Percentiles rank a stretch among this genome's conserved stretches.
These are phyloP conservation scores for Coboldia fuscipes DNA, from an alignment of 1,140 invertebrate genomes.

Conservation along the genomic window DNA sequence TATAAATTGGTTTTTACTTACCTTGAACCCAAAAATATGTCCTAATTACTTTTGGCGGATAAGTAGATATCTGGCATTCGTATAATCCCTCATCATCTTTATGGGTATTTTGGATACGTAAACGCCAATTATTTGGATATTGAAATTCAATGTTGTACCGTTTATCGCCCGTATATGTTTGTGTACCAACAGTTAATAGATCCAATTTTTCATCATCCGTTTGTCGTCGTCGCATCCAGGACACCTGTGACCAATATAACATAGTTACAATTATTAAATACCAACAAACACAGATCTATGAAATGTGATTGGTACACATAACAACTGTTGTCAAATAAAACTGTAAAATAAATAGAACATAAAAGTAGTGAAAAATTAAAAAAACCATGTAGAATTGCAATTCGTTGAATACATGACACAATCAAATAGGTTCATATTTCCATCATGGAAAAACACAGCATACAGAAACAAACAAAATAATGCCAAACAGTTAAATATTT, in stretches of 20 bases:
- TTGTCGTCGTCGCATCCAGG: conserved; percentile 31
- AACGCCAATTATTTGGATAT: conserved; percentile 44
- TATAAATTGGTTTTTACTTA: conserved; percentile 18
- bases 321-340: too few species aligned
- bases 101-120: conserved; percentile 35
- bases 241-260: conserved; percentile 36
- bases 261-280: too few species aligned
- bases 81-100: conserved; percentile 41
- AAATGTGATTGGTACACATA: too few species aligned
- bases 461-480: too few species aligned
- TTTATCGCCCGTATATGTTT: conserved; percentile 41
- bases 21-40: conserved; percentile 40
- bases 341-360: too few species aligned
- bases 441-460: too few species aligned
- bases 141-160: conserved; percentile 39
- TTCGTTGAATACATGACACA: too few species aligned
- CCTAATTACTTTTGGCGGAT: conserved; percentile 39
- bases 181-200: conserved; percentile 35
- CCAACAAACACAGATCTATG: too few species aligned
- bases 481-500: too few species aligned
- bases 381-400: too few species aligned
- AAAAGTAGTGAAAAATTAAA: too few species aligned
- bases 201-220: background rate
- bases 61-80: conserved; percentile 42
- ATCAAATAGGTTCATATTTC: too few species aligned